Conservation (phyloP, 2,113 vertebrate genomes). For the Melanerpes aurifrons region DNA sequence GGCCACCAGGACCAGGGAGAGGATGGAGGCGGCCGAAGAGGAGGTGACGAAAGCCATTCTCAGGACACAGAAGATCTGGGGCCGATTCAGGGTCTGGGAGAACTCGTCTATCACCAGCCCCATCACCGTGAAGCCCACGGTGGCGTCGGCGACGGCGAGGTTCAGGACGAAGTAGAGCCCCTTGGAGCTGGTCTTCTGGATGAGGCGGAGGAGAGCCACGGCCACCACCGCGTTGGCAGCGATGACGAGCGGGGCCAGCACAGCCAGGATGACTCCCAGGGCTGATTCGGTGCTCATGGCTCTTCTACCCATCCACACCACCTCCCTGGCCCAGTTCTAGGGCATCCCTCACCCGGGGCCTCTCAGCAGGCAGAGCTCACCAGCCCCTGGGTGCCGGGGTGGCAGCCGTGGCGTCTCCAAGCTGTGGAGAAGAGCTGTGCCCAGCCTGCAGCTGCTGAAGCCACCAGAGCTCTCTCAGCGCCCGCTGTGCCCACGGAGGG, state of each 20-base stretch:
- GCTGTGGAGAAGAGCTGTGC: background rate
- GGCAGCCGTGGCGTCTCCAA: background rate
- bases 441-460: constrained; percentile 25
- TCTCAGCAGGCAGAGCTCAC: background rate
- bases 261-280: constrained; percentile 79
- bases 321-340: background rate
- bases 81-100: constrained; percentile 7
- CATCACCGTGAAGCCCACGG: constrained; percentile 84
- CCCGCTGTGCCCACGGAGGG: background rate
- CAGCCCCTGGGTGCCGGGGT: background rate
- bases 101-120: constrained; percentile 83
- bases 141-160: constrained; percentile 83
- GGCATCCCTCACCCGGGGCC: constrained; percentile 16
- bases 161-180: constrained; percentile 90
- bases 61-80: constrained; percentile 79
- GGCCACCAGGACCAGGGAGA: constrained; percentile 87
- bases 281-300: background rate
- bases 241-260: constrained; percentile 85
- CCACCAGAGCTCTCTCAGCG: background rate
- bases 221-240: constrained; percentile 82
- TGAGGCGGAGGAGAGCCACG: constrained; percentile 74
- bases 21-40: constrained; percentile 86
- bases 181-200: constrained; percentile 78
- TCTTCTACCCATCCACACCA: rapidly evolving
- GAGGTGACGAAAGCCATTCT: constrained; percentile 86